Evolutionary conservation across 1,140 invertebrate genomes (phyloP).

Genomic region (Hylaeus volcanicus): DNA sequence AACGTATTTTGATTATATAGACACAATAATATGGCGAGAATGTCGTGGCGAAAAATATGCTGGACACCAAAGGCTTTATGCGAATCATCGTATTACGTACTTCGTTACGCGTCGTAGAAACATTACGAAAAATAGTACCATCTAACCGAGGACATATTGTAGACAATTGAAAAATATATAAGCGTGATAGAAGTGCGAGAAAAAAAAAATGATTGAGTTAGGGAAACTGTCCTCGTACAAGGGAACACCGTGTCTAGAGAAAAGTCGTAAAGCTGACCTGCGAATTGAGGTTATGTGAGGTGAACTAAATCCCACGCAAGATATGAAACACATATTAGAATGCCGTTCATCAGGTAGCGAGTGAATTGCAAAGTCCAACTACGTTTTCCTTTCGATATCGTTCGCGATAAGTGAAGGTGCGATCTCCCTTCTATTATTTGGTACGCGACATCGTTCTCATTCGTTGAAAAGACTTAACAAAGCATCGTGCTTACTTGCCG

Average conservation of each 20-base stretch:
- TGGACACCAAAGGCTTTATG: slow-evolving; percentile 60
- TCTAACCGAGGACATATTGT: slow-evolving; percentile 46
- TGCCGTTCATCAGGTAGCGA: slow-evolving; percentile 40
- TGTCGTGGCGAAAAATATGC: slow-evolving; percentile 52
- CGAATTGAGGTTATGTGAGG: too few relatives aligned
- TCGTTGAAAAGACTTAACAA: slow-evolving; percentile 17
- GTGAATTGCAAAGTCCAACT: slow-evolving; percentile 44
- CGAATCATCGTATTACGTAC: neutral
- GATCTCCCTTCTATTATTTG: neutral
- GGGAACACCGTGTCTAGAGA: too few relatives aligned
- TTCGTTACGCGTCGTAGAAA: slow-evolving; percentile 32
- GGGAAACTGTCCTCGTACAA: too few relatives aligned
- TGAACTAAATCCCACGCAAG: neutral
- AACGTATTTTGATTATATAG: slow-evolving; percentile 61
- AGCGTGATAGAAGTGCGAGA: too few relatives aligned
- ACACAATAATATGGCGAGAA: slow-evolving; percentile 56
- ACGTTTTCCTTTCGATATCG: neutral
- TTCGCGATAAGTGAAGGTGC: neutral
- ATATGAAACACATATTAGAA: slow-evolving; percentile 58
- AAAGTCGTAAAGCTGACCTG: too few relatives aligned
- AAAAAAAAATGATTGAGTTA: too few relatives aligned
- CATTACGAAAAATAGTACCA: slow-evolving; percentile 52
- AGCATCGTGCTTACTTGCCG: neutral
- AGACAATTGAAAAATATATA: slow-evolving; percentile 61
- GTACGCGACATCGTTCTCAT: neutral